These are phyloP conservation scores for Hiodon alosoides DNA, from an alignment of 2,113 vertebrate genomes.

Conservation along the genomic window DNA sequence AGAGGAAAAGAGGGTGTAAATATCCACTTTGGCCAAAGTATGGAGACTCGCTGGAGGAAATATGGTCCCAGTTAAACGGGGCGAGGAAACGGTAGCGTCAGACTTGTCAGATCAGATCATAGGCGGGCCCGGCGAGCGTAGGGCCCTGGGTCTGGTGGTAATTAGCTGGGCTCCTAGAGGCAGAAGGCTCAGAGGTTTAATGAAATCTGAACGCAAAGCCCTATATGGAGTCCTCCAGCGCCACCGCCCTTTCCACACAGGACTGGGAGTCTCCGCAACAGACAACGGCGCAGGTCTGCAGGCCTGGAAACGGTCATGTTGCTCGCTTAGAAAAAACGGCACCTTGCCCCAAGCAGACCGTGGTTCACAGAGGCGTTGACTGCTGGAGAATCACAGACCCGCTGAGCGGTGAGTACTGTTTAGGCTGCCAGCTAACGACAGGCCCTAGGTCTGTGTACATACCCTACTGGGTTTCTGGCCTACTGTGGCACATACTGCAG, in stretches of 20 bases:
- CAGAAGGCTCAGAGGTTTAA: slow-evolving; percentile 49
- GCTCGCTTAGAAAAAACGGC: too few species aligned
- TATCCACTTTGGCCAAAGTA: background rate
- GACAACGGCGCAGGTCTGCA: background rate
- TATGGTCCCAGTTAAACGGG: slow-evolving; percentile 74
- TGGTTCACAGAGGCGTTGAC: slow-evolving; percentile 27
- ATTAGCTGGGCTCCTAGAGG: slow-evolving; percentile 49
- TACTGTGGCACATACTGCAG: slow-evolving; percentile 11
- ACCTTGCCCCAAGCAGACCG: background rate
- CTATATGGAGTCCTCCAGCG: too few species aligned
- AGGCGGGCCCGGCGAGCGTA: slow-evolving; percentile 41
- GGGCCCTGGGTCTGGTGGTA: slow-evolving; percentile 36
- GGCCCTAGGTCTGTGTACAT: too few species aligned
- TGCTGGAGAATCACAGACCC: slow-evolving; percentile 29
- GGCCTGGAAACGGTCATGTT: too few species aligned
- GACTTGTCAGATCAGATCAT: slow-evolving; percentile 76
- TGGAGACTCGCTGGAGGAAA: slow-evolving; percentile 44
- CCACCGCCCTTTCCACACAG: too few species aligned
- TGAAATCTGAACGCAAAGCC: slow-evolving; percentile 53
- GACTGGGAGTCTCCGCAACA: too few species aligned
- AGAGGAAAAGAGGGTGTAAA: background rate
- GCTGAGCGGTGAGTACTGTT: too few species aligned
- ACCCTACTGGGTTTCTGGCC: too few species aligned
- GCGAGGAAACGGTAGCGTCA: slow-evolving; percentile 80
- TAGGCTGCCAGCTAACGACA: too few species aligned